Evolutionary conservation across 2,888 invertebrate species (phyloP).

Genomic region (Netelia virgata): DNA sequence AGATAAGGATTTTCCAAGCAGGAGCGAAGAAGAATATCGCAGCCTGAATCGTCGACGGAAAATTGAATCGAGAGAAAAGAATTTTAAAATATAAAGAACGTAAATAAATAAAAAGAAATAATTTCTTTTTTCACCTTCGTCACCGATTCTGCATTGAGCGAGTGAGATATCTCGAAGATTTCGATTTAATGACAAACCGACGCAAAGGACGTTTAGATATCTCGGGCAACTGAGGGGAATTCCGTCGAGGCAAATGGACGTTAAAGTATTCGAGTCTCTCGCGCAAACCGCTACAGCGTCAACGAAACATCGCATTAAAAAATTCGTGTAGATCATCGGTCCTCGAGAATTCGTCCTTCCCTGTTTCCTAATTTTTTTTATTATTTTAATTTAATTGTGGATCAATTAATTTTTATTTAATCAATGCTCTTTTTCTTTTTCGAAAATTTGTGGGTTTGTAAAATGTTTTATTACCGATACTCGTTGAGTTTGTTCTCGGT

Average conservation of each 20-base stretch:
- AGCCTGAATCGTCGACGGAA: slow-evolving; percentile 69
- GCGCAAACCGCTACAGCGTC: slow-evolving; percentile 72
- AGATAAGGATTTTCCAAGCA: slow-evolving; percentile 68
- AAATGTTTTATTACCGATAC: slow-evolving; percentile 69
- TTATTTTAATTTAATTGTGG: background rate
- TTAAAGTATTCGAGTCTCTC: slow-evolving; percentile 69
- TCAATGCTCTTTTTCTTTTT: background rate
- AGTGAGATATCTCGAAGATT: slow-evolving; percentile 71
- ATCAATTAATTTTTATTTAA: background rate
- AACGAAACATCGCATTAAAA: slow-evolving; percentile 72
- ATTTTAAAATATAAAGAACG: background rate
- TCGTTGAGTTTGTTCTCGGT: slow-evolving; percentile 72
- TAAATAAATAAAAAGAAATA: background rate
- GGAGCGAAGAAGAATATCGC: slow-evolving; percentile 67
- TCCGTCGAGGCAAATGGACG: slow-evolving; percentile 72
- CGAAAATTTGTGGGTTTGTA: background rate
- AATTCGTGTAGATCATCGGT: slow-evolving; percentile 74
- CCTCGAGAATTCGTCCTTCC: slow-evolving; percentile 22
- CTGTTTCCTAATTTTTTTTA: slow-evolving; percentile 6
- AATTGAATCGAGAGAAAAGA: background rate
- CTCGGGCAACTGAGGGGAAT: slow-evolving; percentile 71
- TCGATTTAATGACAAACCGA: slow-evolving; percentile 69
- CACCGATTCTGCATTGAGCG: slow-evolving; percentile 71
- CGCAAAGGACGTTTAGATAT: slow-evolving; percentile 72
- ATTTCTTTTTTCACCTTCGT: slow-evolving; percentile 69